Percentiles rank a stretch among this genome's conserved stretches.
These are phyloP conservation scores for Pandion haliaetus DNA, from an alignment of 2,113 vertebrate genomes.

Conservation along the genomic window DNA sequence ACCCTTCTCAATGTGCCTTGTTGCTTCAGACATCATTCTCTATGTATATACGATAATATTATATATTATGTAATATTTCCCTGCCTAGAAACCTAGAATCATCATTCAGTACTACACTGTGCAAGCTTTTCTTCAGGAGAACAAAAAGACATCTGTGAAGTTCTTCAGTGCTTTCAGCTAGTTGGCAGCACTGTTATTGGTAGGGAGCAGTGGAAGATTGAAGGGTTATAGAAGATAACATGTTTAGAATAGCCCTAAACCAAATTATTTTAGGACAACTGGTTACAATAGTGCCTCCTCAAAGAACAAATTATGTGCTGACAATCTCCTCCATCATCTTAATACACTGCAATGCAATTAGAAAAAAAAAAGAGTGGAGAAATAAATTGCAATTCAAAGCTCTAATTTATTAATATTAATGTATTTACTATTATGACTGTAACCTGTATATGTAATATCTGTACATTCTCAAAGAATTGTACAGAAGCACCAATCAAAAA, in stretches of 20 bases:
- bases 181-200: not conserved
- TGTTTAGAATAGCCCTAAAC: not conserved
- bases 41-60: not conserved
- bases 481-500: not conserved
- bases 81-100: not conserved
- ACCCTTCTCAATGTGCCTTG: not conserved
- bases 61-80: not conserved
- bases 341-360: not conserved
- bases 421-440: not conserved
- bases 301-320: not conserved
- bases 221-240: not conserved
- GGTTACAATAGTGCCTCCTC: not conserved
- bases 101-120: not conserved
- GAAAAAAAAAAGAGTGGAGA: not conserved
- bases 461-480: not conserved
- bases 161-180: not conserved
- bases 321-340: not conserved
- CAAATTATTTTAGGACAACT: not conserved
- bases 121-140: not conserved
- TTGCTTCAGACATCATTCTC: not conserved
- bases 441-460: not conserved
- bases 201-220: not conserved
- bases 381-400: not conserved
- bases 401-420: not conserved
- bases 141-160: conserved; percentile 23